These are phyloP conservation scores for Hesperia comma DNA, from an alignment of 2,888 invertebrate genomes.

Conservation along the genomic window DNA sequence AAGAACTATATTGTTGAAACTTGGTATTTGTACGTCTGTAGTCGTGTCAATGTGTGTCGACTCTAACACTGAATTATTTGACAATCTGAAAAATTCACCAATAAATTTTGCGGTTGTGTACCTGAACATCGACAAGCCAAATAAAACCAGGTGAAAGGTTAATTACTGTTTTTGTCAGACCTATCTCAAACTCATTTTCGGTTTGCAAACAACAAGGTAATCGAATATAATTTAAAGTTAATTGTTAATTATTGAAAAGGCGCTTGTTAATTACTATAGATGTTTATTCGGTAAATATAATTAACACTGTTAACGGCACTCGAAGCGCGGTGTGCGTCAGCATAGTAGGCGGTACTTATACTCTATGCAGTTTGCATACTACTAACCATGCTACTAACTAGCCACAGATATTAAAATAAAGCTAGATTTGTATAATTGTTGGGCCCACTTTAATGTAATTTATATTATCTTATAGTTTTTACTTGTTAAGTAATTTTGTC, in stretches of 20 bases:
- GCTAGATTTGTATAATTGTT: too few species aligned
- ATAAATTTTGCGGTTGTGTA: background rate
- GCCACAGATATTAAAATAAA: too few species aligned
- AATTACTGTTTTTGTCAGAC: background rate
- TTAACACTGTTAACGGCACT: constrained; percentile 18
- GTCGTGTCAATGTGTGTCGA: too few species aligned
- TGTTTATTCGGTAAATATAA: constrained; percentile 15
- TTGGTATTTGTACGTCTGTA: too few species aligned
- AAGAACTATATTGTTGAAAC: too few species aligned
- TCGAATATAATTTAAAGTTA: constrained; percentile 19
- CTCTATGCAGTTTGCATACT: too few species aligned
- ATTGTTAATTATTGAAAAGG: constrained; percentile 19
- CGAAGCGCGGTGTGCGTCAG: background rate
- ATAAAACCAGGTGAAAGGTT: background rate
- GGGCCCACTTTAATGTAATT: too few species aligned
- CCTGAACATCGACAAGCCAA: background rate
- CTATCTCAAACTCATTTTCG: constrained; percentile 1
- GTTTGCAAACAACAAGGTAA: background rate
- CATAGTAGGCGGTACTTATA: background rate
- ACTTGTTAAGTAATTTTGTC: too few species aligned
- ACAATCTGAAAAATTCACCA: too few species aligned
- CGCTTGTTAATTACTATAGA: constrained; percentile 9
- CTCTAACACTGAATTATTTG: too few species aligned
- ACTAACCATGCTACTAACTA: too few species aligned
- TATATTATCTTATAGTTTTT: too few species aligned